Percentiles rank a stretch among this genome's conserved stretches.
Evolutionary conservation across 92 coral and sea anemone genomes (phyloP).

Genomic region (Montipora capitata): DNA sequence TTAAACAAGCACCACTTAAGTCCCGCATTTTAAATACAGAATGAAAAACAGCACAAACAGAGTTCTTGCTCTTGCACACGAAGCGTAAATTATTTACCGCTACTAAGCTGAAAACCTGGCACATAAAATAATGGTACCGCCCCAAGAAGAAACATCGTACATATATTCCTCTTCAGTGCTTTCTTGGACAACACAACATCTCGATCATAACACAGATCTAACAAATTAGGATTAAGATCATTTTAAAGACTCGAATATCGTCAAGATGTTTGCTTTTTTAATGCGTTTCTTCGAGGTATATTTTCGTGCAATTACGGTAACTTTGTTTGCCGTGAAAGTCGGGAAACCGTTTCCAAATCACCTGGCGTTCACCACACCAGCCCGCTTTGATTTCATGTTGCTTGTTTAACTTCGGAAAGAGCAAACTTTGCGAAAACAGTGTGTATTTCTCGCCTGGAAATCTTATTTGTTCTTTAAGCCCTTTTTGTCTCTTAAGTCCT

Average conservation of each 20-base stretch:
- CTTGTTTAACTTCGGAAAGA: neutral
- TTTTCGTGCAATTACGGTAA: conserved; percentile 91
- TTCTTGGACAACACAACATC: neutral
- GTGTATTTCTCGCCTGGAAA: conserved; percentile 20
- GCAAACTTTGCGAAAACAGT: conserved; percentile 2
- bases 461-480: conserved; percentile 53
- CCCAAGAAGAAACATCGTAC: neutral
- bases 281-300: conserved; percentile 85
- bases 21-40: conserved; percentile 51
- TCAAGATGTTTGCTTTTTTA: conserved; percentile 93
- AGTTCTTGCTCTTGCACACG: conserved; percentile 28
- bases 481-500: conserved; percentile 55
- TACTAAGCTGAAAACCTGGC: conserved; percentile 45
- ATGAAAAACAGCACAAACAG: conserved; percentile 36
- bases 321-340: conserved; percentile 90
- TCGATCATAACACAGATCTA: conserved; percentile 16
- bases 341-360: conserved; percentile 81
- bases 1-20: conserved; percentile 62
- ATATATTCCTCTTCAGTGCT: conserved; percentile 1
- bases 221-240: conserved; percentile 53
- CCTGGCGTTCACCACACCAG: conserved; percentile 75
- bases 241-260: conserved; percentile 73
- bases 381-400: neutral
- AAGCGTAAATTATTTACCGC: conserved; percentile 50
- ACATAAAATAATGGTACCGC: conserved; percentile 54